Evolutionary conservation across 2,888 invertebrate genomes (phyloP).

Genomic region (Tridacna gigas): DNA sequence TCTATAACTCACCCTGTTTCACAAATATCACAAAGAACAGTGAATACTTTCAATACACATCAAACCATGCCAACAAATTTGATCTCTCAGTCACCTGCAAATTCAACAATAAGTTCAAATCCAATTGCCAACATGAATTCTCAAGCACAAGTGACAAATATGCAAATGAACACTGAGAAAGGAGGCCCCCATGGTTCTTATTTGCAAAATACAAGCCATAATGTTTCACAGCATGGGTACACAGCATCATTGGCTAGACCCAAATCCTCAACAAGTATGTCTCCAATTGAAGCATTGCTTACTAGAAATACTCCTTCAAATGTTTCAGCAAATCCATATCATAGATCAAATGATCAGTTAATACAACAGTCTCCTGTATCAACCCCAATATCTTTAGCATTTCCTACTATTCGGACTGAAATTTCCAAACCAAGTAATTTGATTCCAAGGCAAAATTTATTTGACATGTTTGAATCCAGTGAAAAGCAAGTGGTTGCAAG

Average conservation of each 20-base stretch:
- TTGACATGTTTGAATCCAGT: slow-evolving; percentile 53
- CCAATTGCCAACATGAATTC: background rate
- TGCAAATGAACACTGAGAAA: background rate
- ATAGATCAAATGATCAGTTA: background rate
- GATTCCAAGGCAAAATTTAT: slow-evolving; percentile 50
- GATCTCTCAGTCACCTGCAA: background rate
- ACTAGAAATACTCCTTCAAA: slow-evolving; percentile 17
- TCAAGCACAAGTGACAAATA: background rate
- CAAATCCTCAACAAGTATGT: slow-evolving; percentile 2
- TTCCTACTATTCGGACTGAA: background rate
- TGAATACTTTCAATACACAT: background rate
- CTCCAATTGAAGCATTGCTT: slow-evolving; percentile 46
- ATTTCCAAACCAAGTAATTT: slow-evolving; percentile 11
- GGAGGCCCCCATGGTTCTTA: background rate
- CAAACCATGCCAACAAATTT: background rate
- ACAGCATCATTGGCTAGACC: background rate
- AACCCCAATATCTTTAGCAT: background rate
- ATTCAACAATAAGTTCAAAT: background rate
- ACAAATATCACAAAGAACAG: background rate
- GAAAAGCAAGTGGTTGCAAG: slow-evolving; percentile 4
- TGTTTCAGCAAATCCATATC: background rate
- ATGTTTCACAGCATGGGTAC: background rate
- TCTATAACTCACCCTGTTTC: background rate
- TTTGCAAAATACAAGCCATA: background rate
- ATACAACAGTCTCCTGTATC: background rate